phyloP scores from a whole-genome alignment of 2,888 invertebrate genomes.

The Morinoia aosen region DNA sequence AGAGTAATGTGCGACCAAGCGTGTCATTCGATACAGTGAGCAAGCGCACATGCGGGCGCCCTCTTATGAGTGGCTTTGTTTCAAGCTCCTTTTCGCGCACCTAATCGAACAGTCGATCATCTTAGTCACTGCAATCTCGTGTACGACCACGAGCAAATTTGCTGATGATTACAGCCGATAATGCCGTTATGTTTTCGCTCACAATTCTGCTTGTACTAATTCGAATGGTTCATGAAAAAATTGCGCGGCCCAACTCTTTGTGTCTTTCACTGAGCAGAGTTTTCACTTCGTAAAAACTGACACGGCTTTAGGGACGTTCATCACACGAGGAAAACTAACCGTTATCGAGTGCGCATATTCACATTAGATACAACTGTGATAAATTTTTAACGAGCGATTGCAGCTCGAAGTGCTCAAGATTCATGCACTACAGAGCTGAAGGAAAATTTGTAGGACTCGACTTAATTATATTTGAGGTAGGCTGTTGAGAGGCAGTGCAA shows the following conservation, averaged over 20 bases:
- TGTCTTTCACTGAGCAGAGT: neutral
- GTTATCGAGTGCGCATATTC: neutral
- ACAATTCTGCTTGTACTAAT: neutral
- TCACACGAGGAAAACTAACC: neutral
- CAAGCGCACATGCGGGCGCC: constrained; percentile 15
- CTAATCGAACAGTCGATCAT: neutral
- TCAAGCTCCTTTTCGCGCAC: constrained; percentile 9
- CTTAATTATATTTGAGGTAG: no score
- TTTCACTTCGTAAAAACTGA: neutral
- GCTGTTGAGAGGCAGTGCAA: neutral
- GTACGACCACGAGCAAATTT: neutral
- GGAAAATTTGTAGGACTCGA: no score
- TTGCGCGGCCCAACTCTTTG: neutral
- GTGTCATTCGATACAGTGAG: constrained; percentile 12
- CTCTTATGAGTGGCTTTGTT: constrained; percentile 13
- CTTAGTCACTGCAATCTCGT: neutral
- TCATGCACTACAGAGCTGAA: no score
- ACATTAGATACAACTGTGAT: neutral
- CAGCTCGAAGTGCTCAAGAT: neutral
- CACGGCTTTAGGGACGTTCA: neutral
- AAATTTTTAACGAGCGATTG: neutral
- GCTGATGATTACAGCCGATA: neutral
- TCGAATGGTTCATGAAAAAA: neutral
- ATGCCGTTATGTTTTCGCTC: neutral
- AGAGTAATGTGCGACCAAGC: neutral